Base-by-base conservation (phyloP, 1,140 invertebrate species). In the Brachionus rubens region DNA sequence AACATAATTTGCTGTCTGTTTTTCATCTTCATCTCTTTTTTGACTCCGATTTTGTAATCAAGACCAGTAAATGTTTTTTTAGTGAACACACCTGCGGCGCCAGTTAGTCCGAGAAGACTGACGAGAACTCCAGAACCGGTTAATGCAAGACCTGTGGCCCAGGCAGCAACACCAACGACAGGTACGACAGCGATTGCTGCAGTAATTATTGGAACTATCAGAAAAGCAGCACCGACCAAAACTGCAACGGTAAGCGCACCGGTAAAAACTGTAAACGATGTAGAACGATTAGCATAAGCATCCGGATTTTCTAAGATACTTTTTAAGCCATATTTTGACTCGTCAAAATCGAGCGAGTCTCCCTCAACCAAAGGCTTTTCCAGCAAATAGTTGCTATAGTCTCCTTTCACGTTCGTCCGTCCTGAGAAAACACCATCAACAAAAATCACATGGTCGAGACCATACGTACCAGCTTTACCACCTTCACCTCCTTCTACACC, bases 21-120 rank as follows among this genome's bases (percentile, higher is more conserved):
- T 33, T 59, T 59, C 28, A 59, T 59, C 33, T 59, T 59, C 54
- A 59, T 59, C 33, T 59, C 54, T 59, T 59, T 59, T 33, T 59
- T n/a, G 9, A 59, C 54, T 5, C 54, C 54, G 9, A 59, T 59
- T 40, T 59, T 59, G 28, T 59, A 59, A 36, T 59, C 54, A 33
- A 59, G 28, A 59, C 54, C 54, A 2, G 26, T 33, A 0, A 59
- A 59, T 5, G 54, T 59, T 16, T 59, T 59, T 5, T 14, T 14
- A 0, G 54, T 3, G 5, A 59, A 59, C 26, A 33, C 54, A 7
- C 16, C 0, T 3, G 28, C 54, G 16, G 54, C 54, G n/a, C 54
- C 54, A 10, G n/a, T 16, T 14, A 59, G 28, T n/a, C 26, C 54
- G 33, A 4, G 26, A 30, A 59, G 30, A n/a, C 1, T 2, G 33